Percentiles rank a stretch among this genome's conserved stretches.
These are phyloP conservation scores for Paralichthys olivaceus DNA, from an alignment of 2,113 vertebrate species.

Conservation along the genomic window DNA sequence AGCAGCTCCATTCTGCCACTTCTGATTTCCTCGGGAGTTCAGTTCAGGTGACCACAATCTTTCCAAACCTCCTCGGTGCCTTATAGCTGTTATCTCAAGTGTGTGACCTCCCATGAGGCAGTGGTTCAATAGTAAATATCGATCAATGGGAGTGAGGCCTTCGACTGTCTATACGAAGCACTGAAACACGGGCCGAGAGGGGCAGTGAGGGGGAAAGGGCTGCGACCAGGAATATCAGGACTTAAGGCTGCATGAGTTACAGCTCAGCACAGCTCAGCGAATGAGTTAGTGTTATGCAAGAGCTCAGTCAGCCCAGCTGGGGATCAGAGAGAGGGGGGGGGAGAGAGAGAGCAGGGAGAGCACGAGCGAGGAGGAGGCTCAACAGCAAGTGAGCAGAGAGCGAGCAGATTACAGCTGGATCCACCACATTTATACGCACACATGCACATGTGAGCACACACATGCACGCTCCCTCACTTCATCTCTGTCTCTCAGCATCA, in stretches of 20 bases:
- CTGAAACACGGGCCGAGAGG: constrained; percentile 12
- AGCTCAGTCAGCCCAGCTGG: constrained; percentile 71
- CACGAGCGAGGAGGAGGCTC: constrained; percentile 15
- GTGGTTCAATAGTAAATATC: background rate
- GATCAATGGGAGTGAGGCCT: constrained; percentile 1
- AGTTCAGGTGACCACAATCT: background rate
- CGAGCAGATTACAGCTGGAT: constrained; percentile 68
- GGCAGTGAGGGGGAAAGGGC: constrained; percentile 35
- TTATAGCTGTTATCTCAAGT: background rate
- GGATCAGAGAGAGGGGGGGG: constrained; percentile 60
- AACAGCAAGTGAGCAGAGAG: constrained; percentile 33
- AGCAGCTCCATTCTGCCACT: background rate
- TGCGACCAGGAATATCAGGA: constrained; percentile 69
- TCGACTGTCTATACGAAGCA: background rate
- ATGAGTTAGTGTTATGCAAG: constrained; percentile 79
- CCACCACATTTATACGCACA: constrained; percentile 21
- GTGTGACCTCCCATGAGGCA: background rate
- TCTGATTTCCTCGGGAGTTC: too few relatives aligned
- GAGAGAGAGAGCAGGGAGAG: constrained; percentile 36
- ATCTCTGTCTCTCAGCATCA: constrained; percentile 51
- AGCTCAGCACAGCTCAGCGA: constrained; percentile 70
- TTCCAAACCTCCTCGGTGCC: background rate
- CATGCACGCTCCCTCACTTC: constrained; percentile 25
- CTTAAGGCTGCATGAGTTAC: constrained; percentile 77
- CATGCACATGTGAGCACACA: background rate